Conservation (phyloP, 2,888 invertebrate species). For the Drosophila formosana region DNA sequence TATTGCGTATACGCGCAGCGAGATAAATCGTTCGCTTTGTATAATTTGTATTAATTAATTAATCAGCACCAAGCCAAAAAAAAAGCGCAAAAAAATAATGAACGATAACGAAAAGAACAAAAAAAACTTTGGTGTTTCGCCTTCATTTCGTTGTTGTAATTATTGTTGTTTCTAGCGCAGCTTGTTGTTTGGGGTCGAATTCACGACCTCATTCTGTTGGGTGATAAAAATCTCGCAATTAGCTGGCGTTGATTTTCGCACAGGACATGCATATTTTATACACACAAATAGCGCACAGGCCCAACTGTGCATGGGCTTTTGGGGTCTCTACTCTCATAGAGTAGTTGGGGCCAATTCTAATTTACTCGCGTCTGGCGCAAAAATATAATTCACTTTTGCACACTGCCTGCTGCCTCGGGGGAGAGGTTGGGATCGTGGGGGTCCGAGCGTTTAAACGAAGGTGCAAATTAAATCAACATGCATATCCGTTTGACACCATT, state of each 20-base stretch:
- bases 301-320: conserved; percentile 1
- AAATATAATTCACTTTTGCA: conserved; percentile 70
- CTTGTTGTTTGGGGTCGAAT: conserved; percentile 4
- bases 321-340: conserved; percentile 49
- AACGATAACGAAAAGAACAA: conserved; percentile 3
- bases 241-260: conserved; percentile 77
- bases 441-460: conserved; percentile 74
- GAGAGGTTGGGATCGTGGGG: neutral
- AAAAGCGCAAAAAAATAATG: conserved; percentile 1
- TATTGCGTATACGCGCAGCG: conserved; percentile 51
- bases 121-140: conserved; percentile 3
- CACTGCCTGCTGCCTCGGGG: conserved; percentile 3
- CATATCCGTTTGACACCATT: conserved; percentile 82
- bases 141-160: neutral
- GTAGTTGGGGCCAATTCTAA: conserved; percentile 60
- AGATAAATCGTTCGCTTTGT: conserved; percentile 63
- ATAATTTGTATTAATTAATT: conserved; percentile 64
- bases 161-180: neutral
- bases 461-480: conserved; percentile 82
- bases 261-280: conserved; percentile 70
- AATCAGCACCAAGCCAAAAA: conserved; percentile 49
- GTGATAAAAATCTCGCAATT: conserved; percentile 76
- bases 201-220: conserved; percentile 67
- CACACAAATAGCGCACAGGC: conserved; percentile 6
- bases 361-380: conserved; percentile 67